Conservation (phyloP, 2,888 invertebrate genomes). For the Dioctria linearis region DNA sequence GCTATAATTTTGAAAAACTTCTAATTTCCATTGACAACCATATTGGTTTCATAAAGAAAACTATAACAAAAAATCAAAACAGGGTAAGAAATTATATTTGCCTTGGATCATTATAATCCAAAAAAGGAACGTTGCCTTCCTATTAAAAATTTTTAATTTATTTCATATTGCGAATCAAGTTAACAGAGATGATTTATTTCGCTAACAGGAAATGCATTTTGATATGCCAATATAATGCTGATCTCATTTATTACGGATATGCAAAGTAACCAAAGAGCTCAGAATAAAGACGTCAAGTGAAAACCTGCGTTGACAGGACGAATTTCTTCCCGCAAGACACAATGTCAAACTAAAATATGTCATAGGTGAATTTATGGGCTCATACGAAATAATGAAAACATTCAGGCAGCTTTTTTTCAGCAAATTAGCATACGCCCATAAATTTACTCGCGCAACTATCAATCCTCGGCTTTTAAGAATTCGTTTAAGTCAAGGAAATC, state of each 20-base stretch:
- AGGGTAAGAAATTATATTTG: too few species aligned
- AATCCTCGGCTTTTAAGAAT: conserved; percentile 33
- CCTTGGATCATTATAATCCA: too few species aligned
- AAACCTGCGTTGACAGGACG: conserved; percentile 54
- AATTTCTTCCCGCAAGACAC: conserved; percentile 55
- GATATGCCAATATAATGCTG: not conserved
- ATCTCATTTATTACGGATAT: not conserved
- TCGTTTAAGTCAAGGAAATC: conserved; percentile 48
- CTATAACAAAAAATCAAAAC: too few species aligned
- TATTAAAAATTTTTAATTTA: too few species aligned
- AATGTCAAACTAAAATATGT: conserved; percentile 57
- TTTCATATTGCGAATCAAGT: too few species aligned
- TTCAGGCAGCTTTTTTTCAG: conserved; percentile 24
- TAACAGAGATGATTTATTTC: too few species aligned
- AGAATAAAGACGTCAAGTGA: conserved; percentile 53
- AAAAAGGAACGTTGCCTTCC: too few species aligned
- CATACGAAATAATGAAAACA: conserved; percentile 49
- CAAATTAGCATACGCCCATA: conserved; percentile 57
- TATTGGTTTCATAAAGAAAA: too few species aligned
- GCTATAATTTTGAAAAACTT: too few species aligned
- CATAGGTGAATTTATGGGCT: conserved; percentile 58
- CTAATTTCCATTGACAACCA: too few species aligned
- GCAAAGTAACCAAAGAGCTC: not conserved
- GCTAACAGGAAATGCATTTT: too few species aligned
- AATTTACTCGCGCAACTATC: conserved; percentile 52